These are phyloP conservation scores for Haliclona indistincta DNA, from an alignment of 37 sponge, comb jelly and placozoan genomes.

Conservation along the genomic window DNA sequence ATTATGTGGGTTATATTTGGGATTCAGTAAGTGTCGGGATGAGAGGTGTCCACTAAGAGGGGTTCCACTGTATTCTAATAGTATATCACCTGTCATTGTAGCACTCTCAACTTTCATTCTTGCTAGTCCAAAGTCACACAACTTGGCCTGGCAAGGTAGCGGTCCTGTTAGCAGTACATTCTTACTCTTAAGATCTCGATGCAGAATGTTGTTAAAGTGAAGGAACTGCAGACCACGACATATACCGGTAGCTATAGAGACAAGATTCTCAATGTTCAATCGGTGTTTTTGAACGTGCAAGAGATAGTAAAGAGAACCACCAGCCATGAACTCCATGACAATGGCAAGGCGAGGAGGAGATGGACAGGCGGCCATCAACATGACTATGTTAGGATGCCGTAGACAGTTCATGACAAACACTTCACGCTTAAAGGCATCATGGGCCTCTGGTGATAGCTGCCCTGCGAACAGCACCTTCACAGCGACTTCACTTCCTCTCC, in stretches of 20 bases:
- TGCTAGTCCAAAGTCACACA: constrained; percentile 92
- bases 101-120: constrained; percentile 81
- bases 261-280: constrained; percentile 20
- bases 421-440: constrained; percentile 69
- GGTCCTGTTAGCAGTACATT: constrained; percentile 47
- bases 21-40: no score
- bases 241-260: constrained; percentile 40
- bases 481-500: constrained; percentile 75
- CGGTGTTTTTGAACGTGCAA: constrained; percentile 30
- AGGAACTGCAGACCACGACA: constrained; percentile 81
- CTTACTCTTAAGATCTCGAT: constrained; percentile 67
- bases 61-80: neutral
- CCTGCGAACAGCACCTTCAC: constrained; percentile 62
- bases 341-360: constrained; percentile 78
- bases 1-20: no score
- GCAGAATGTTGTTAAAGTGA: constrained; percentile 84
- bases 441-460: constrained; percentile 34
- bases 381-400: constrained; percentile 86
- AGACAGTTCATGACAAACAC: constrained; percentile 83
- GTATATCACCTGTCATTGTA: constrained; percentile 71
- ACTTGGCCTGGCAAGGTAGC: constrained; percentile 74
- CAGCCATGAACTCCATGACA: constrained; percentile 81
- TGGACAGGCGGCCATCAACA: constrained; percentile 84
- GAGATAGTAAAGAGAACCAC: constrained; percentile 58
- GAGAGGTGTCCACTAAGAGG: no score